phyloP scores from a whole-genome alignment of 2,797 vertebrate genomes.

The Trachurus trachurus region DNA sequence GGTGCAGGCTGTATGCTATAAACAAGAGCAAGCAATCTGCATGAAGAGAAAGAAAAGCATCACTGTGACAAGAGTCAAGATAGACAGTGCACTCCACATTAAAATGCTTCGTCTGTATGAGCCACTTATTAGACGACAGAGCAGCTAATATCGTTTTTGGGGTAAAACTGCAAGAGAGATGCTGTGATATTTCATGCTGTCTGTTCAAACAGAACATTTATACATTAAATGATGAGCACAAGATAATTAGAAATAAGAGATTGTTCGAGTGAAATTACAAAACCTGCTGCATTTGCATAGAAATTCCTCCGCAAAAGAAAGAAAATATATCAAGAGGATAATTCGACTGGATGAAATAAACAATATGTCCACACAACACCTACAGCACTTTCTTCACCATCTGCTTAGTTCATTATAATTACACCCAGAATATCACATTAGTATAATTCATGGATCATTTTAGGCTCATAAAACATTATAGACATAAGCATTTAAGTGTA shows the following conservation, averaged over 20 bases:
- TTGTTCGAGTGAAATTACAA: conserved; percentile 5
- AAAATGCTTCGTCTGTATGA: conserved; percentile 37
- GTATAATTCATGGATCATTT: conserved; percentile 33
- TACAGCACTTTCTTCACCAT: conserved; percentile 8
- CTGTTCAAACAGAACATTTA: conserved; percentile 27
- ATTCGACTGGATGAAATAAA: conserved; percentile 22
- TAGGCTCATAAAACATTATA: conserved; percentile 25
- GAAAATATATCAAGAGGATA: conserved; percentile 1
- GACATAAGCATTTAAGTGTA: conserved; percentile 44
- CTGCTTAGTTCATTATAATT: conserved; percentile 35
- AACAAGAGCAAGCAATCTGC: conserved; percentile 71
- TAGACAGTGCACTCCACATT: background rate
- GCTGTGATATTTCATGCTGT: conserved; percentile 8
- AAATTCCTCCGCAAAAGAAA: conserved; percentile 13
- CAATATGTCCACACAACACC: background rate
- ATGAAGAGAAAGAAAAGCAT: conserved; percentile 26
- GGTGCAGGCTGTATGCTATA: conserved; percentile 59
- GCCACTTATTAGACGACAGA: conserved; percentile 15
- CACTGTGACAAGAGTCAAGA: conserved; percentile 19
- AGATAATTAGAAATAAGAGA: conserved; percentile 4
- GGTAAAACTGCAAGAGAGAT: conserved; percentile 24
- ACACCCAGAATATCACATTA: conserved; percentile 37
- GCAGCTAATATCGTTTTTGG: conserved; percentile 15
- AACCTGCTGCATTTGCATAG: background rate
- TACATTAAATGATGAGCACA: conserved; percentile 12